Evolutionary conservation across 1,140 invertebrate genomes (phyloP).

Genomic region (Meteorus sp.): DNA sequence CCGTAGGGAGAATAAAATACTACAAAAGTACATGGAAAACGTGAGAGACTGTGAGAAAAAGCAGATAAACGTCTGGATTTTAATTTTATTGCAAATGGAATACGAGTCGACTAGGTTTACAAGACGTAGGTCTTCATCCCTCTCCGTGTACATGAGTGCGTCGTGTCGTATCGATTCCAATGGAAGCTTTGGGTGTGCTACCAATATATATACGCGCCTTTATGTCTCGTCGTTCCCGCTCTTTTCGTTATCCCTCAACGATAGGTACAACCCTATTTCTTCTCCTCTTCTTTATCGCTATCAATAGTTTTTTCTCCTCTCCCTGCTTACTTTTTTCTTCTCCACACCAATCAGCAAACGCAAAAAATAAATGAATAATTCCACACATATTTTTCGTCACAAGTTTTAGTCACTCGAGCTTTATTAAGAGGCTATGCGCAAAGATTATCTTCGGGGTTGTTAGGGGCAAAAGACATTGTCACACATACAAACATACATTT

Average conservation of each 20-base stretch:
- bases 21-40: background rate
- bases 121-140: slow-evolving; percentile 19
- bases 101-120: slow-evolving; percentile 13
- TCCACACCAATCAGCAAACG: too few species aligned
- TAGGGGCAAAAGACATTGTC: slow-evolving; percentile 1
- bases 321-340: too few species aligned
- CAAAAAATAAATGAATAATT: too few species aligned
- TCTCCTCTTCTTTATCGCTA: slow-evolving; percentile 10
- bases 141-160: slow-evolving; percentile 11
- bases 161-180: slow-evolving; percentile 18
- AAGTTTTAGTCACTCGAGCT: too few species aligned
- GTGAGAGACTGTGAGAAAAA: background rate
- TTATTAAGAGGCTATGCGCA: too few species aligned
- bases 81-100: slow-evolving; percentile 19
- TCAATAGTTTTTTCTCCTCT: slow-evolving; percentile 23
- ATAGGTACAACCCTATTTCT: slow-evolving; percentile 25
- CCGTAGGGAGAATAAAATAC: background rate
- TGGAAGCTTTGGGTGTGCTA: slow-evolving; percentile 7
- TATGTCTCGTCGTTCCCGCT: background rate
- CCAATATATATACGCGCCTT: background rate
- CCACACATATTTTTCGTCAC: too few species aligned
- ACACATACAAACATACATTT: background rate
- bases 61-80: slow-evolving; percentile 9
- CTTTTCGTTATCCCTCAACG: background rate
- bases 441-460: background rate